phyloP scores from a whole-genome alignment of 2,113 vertebrate species.

The Tenebrosternarchus preto region DNA sequence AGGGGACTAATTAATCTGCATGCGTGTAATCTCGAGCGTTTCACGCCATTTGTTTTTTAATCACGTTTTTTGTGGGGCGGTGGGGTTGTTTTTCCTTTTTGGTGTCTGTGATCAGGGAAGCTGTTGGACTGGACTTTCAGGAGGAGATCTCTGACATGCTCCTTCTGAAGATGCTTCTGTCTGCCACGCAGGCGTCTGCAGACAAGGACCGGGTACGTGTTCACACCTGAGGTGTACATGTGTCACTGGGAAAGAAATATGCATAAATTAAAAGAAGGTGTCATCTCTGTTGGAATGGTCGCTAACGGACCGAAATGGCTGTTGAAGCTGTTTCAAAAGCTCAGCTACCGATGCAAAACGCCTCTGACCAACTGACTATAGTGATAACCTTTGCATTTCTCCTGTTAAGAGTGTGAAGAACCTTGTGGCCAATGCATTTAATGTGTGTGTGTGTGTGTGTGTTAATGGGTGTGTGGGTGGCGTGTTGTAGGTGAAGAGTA shows the following conservation, averaged over 20 bases:
- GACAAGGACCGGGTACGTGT: slow-evolving; percentile 90
- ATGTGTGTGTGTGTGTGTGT: background rate
- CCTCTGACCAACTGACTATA: background rate
- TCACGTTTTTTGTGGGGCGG: background rate
- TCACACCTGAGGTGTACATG: background rate
- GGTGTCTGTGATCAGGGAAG: slow-evolving; percentile 76
- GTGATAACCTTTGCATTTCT: background rate
- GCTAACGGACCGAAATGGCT: background rate
- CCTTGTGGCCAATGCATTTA: background rate
- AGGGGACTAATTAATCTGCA: slow-evolving; percentile 55
- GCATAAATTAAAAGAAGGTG: background rate
- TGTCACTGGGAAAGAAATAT: background rate
- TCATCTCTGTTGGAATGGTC: background rate
- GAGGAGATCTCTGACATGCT: slow-evolving; percentile 91
- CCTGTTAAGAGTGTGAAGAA: background rate
- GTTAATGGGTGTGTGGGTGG: background rate
- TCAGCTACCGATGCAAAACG: background rate
- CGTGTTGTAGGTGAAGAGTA: slow-evolving; percentile 85
- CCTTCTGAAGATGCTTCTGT: slow-evolving; percentile 87
- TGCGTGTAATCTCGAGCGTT: background rate
- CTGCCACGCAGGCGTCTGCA: slow-evolving; percentile 83
- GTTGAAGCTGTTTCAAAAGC: background rate
- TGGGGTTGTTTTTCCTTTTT: background rate
- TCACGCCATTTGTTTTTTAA: background rate
- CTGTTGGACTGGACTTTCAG: slow-evolving; percentile 84